These are phyloP conservation scores for Parnassius glacialis DNA, from an alignment of 2,888 invertebrate species.

Conservation along the genomic window DNA sequence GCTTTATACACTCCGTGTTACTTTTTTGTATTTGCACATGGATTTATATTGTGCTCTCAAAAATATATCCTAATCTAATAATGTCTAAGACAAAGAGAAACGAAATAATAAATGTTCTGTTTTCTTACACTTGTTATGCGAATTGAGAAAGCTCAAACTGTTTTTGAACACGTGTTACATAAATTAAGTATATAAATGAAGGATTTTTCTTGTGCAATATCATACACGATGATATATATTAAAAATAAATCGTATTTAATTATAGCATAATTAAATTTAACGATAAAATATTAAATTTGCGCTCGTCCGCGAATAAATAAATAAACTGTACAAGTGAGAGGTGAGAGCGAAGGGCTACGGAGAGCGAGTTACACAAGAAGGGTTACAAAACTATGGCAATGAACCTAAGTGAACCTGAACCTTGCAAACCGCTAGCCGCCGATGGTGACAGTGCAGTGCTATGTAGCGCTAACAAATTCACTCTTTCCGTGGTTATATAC, in stretches of 20 bases:
- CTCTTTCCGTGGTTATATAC: not conserved
- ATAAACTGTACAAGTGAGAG: conserved; percentile 67
- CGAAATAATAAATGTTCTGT: not conserved
- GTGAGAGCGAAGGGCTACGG: conserved; percentile 64
- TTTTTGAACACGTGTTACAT: not conserved
- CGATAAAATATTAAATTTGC: conserved; percentile 12
- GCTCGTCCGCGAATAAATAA: conserved; percentile 28
- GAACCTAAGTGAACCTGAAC: conserved; percentile 78
- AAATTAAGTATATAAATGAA: not conserved
- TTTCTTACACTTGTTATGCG: not conserved
- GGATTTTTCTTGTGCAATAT: not conserved
- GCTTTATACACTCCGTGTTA: conserved; percentile 39
- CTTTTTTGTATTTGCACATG: conserved; percentile 21
- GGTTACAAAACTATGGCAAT: conserved; percentile 82
- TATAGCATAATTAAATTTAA: not conserved
- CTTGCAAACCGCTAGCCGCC: conserved; percentile 77
- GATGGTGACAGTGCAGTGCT: conserved; percentile 49
- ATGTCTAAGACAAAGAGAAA: not conserved
- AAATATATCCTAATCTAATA: not conserved
- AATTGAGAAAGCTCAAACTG: not conserved
- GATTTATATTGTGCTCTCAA: not conserved
- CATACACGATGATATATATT: not conserved
- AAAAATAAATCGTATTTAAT: not conserved
- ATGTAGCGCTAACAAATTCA: conserved; percentile 4
- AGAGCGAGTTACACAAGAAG: conserved; percentile 80